Percentiles rank a stretch among this genome's conserved stretches.
phyloP scores from a whole-genome alignment of 2,113 vertebrate species.

The Philantomba maxwellii region DNA sequence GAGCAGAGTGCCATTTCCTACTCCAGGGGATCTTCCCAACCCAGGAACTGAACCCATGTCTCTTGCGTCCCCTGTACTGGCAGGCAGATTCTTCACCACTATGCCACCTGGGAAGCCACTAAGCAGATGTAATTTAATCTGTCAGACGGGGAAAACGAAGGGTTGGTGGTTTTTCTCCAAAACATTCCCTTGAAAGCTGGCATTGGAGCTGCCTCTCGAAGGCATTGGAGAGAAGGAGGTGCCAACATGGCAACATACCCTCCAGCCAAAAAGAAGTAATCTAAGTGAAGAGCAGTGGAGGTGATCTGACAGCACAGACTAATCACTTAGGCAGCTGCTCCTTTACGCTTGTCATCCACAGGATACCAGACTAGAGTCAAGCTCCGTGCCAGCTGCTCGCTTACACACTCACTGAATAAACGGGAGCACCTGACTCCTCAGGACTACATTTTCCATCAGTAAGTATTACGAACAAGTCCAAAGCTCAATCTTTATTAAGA shows the following conservation, averaged over 20 bases:
- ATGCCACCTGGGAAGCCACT: neutral
- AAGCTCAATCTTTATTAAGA: neutral
- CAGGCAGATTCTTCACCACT: neutral
- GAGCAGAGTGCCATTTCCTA: neutral
- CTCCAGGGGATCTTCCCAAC: neutral
- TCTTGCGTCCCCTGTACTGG: neutral
- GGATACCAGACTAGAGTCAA: neutral
- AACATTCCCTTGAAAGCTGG: slow-evolving; percentile 46
- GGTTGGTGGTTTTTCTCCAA: slow-evolving; percentile 40
- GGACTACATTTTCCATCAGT: neutral
- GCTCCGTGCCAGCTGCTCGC: neutral
- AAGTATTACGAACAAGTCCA: neutral
- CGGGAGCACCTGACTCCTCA: neutral
- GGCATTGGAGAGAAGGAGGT: neutral
- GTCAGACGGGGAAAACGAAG: slow-evolving; percentile 7
- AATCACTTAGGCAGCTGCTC: slow-evolving; percentile 10
- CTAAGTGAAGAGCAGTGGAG: slow-evolving; percentile 11
- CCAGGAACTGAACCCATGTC: neutral
- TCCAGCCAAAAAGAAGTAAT: slow-evolving; percentile 43
- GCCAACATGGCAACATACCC: slow-evolving; percentile 32
- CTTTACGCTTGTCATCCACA: neutral
- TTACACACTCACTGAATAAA: neutral
- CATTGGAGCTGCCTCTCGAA: too few species aligned
- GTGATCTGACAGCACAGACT: slow-evolving; percentile 16
- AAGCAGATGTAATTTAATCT: slow-evolving; percentile 63